Conservation (phyloP, 2,888 invertebrate species). For the Drosophila infuscata region DNA sequence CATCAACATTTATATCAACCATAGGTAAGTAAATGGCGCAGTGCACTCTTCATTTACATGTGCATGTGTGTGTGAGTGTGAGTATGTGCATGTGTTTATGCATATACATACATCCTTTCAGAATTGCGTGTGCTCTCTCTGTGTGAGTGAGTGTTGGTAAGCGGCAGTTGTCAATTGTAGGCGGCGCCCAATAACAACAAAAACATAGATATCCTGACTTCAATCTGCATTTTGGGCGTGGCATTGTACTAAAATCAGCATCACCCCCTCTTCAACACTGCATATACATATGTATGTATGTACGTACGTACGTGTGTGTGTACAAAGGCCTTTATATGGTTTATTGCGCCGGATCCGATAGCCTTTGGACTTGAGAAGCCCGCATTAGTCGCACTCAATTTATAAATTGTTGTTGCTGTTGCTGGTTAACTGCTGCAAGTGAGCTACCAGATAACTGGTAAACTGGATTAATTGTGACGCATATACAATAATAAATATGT, state of each 20-base stretch:
- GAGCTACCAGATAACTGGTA: constrained; percentile 11
- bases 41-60: constrained; percentile 12
- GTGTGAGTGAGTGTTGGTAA: constrained; percentile 15
- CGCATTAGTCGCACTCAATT: constrained; percentile 19
- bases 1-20: constrained; percentile 97
- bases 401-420: constrained; percentile 20
- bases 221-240: constrained; percentile 46
- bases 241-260: constrained; percentile 21
- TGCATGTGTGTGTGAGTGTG: not conserved
- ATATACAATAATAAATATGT: constrained; percentile 9
- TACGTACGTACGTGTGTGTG: constrained; percentile 1
- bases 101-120: constrained; percentile 23
- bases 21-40: constrained; percentile 90
- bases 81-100: constrained; percentile 11
- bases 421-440: constrained; percentile 42
- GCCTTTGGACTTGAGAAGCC: constrained; percentile 51
- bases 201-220: constrained; percentile 39
- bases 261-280: not conserved
- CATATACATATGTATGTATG: not conserved
- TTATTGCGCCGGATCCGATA: constrained; percentile 41
- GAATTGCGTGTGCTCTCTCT: constrained; percentile 7
- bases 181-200: constrained; percentile 40
- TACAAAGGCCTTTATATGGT: constrained; percentile 29
- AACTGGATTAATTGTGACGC: constrained; percentile 51
- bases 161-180: constrained; percentile 45